Evolutionary conservation across 2,888 invertebrate genomes (phyloP).

Genomic region (Clivina fossor): DNA sequence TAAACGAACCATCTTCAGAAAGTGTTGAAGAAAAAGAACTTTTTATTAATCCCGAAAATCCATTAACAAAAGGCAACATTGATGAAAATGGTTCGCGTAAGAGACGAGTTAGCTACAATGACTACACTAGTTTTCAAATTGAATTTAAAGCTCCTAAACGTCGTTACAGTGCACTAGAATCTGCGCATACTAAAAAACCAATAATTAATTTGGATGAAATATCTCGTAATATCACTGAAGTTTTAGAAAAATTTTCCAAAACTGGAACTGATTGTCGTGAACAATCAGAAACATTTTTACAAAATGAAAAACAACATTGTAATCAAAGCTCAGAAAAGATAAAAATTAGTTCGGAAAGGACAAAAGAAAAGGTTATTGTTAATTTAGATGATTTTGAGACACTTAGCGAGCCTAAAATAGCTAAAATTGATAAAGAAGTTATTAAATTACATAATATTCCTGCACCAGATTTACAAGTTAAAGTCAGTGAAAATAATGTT

Average conservation of each 20-base stretch:
- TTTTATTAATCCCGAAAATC: slow-evolving; percentile 27
- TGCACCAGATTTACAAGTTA: background rate
- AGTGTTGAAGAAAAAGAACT: slow-evolving; percentile 23
- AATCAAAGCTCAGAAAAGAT: no score
- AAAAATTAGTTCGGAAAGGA: no score
- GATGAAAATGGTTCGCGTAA: no score
- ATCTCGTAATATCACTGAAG: slow-evolving; percentile 25
- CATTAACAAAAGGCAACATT: background rate
- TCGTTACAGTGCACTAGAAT: slow-evolving; percentile 21
- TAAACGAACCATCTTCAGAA: no score
- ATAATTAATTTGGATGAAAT: slow-evolving; percentile 27
- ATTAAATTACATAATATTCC: background rate
- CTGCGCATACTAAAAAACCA: slow-evolving; percentile 10
- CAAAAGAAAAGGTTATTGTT: no score
- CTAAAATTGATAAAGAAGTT: background rate
- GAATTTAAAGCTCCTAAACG: slow-evolving; percentile 27
- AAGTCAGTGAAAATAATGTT: background rate
- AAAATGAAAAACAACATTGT: no score
- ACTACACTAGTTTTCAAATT: slow-evolving; percentile 12
- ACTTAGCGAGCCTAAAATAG: no score
- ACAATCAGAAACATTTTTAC: no score
- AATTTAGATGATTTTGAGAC: no score
- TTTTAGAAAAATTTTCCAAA: slow-evolving; percentile 2
- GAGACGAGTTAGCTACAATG: slow-evolving; percentile 14
- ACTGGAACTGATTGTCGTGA: no score